These are phyloP conservation scores for Argyrosomus regius DNA, from an alignment of 2,797 vertebrate genomes.

Conservation along the genomic window DNA sequence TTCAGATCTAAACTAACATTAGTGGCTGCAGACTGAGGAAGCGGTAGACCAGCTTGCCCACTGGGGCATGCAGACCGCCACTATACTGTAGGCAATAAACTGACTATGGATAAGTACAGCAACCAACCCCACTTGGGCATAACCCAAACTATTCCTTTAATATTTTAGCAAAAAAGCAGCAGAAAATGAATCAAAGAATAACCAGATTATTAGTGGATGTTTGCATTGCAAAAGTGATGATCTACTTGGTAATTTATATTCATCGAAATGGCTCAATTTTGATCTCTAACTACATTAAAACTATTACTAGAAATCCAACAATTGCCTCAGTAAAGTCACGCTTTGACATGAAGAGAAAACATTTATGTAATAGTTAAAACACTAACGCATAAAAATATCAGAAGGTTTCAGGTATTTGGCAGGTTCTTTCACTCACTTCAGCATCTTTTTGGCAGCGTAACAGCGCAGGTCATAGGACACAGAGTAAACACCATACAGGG, in stretches of 20 bases:
- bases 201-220: not conserved
- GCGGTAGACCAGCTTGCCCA: no score
- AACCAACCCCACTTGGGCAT: no score
- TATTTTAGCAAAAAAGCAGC: not conserved
- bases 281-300: slow-evolving; percentile 2
- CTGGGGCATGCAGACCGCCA: no score
- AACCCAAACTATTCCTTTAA: not conserved
- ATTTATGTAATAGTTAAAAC: slow-evolving; percentile 19
- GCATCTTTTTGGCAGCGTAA: slow-evolving; percentile 88
- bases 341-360: not conserved
- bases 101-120: no score
- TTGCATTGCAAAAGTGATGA: not conserved
- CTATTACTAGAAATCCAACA: not conserved
- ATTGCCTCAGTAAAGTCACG: slow-evolving; percentile 12
- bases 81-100: no score
- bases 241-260: slow-evolving; percentile 11
- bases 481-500: slow-evolving; percentile 91
- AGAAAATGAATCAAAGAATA: not conserved
- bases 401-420: slow-evolving; percentile 11
- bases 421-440: slow-evolving; percentile 87
- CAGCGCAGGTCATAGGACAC: slow-evolving; percentile 93
- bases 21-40: no score
- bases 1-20: no score
- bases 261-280: not conserved
- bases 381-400: slow-evolving; percentile 19